Conservation (phyloP, 2,797 vertebrate species). For the Poecilia wingei region DNA sequence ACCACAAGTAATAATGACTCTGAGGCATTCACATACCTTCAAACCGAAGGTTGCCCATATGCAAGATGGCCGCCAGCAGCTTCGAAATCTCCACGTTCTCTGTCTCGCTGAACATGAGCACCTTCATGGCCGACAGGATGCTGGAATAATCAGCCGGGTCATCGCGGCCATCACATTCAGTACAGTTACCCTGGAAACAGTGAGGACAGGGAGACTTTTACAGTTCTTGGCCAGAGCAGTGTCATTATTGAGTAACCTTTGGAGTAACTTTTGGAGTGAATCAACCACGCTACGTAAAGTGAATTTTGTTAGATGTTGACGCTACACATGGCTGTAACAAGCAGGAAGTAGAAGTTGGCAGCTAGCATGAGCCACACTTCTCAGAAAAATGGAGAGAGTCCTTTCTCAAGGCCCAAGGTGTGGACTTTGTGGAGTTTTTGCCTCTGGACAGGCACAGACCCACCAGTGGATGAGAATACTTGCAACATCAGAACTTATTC, state of each 20-base stretch:
- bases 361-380: background rate
- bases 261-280: background rate
- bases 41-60: constrained; percentile 95
- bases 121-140: constrained; percentile 95
- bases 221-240: background rate
- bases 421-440: background rate
- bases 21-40: constrained; percentile 78
- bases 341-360: background rate
- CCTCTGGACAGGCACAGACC: background rate
- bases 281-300: background rate
- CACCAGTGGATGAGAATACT: background rate
- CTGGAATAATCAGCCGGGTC: constrained; percentile 95
- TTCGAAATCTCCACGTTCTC: constrained; percentile 98
- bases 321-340: background rate
- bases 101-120: constrained; percentile 96
- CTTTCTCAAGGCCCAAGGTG: background rate
- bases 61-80: constrained; percentile 93
- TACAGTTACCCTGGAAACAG: constrained; percentile 88
- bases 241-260: background rate
- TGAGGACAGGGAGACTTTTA: background rate
- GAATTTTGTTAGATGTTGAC: background rate
- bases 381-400: background rate
- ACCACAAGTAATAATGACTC: background rate
- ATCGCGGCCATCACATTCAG: constrained; percentile 90
- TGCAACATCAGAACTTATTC: background rate